Evolutionary conservation across 2,888 invertebrate genomes (phyloP).

Genomic region (Lasioglossum malachurum): DNA sequence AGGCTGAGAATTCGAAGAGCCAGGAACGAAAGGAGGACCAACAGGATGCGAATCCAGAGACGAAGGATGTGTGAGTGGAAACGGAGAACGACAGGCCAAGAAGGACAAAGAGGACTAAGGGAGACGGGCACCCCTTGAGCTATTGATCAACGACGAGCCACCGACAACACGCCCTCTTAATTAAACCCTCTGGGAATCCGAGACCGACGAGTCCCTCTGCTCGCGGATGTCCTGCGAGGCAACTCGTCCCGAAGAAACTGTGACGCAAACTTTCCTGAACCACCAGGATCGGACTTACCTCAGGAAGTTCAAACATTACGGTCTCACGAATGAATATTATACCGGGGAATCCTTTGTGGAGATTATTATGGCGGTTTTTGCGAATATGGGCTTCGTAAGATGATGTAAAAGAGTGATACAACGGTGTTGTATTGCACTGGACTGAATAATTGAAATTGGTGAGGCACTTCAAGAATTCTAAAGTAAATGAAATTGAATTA

Average conservation of each 20-base stretch:
- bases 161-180: constrained; percentile 78
- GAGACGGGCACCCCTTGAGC: constrained; percentile 69
- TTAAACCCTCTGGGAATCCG: constrained; percentile 78
- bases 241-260: constrained; percentile 35
- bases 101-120: constrained; percentile 47
- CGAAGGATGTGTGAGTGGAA: constrained; percentile 16
- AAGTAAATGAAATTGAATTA: background rate
- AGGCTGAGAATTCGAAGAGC: constrained; percentile 66
- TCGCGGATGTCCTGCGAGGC: constrained; percentile 58
- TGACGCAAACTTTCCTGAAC: constrained; percentile 50
- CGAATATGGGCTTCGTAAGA: background rate
- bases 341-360: background rate
- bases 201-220: constrained; percentile 55
- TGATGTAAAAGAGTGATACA: background rate
- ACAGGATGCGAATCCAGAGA: constrained; percentile 8
- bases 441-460: background rate
- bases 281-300: constrained; percentile 10
- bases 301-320: background rate
- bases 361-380: background rate
- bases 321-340: background rate
- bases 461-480: background rate
- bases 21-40: constrained; percentile 34
- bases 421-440: background rate
- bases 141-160: constrained; percentile 78
- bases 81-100: constrained; percentile 37